A percentile compares a stretch with the other conserved stretches of the same genome.
These are phyloP conservation scores for Microchirus variegatus DNA, from an alignment of 2,797 vertebrate species.

Conservation along the genomic window DNA sequence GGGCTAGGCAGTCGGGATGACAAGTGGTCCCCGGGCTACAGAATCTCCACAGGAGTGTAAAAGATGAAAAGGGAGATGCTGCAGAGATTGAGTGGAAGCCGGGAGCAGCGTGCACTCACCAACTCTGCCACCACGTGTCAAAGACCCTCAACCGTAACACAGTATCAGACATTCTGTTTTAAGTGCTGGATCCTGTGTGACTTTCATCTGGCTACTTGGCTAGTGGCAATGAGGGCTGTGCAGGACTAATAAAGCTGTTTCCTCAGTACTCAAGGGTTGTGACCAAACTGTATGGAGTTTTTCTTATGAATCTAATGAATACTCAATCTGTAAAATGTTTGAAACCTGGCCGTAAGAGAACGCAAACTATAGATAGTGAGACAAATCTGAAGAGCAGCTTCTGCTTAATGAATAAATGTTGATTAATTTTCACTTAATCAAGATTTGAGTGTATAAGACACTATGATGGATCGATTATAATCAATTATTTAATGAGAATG, in stretches of 20 bases:
- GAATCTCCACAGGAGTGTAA: slow-evolving; percentile 34
- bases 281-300: too few relatives aligned
- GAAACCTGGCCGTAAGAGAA: too few relatives aligned
- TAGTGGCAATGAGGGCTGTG: neutral
- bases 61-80: slow-evolving; percentile 52
- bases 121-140: slow-evolving; percentile 33
- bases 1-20: neutral
- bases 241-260: neutral
- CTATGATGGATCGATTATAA: too few relatives aligned
- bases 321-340: too few relatives aligned
- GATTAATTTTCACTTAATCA: too few relatives aligned
- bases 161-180: slow-evolving; percentile 67
- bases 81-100: slow-evolving; percentile 31
- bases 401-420: too few relatives aligned
- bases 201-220: slow-evolving; percentile 62
- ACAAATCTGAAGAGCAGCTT: too few relatives aligned
- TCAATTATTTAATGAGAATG: too few relatives aligned
- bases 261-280: neutral
- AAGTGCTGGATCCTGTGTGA: slow-evolving; percentile 46
- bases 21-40: slow-evolving; percentile 1
- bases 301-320: too few relatives aligned
- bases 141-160: slow-evolving; percentile 45
- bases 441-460: too few relatives aligned
- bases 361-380: too few relatives aligned
- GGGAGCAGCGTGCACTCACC: slow-evolving; percentile 23